A percentile compares a stretch with the other conserved stretches of the same genome.
phyloP scores from a whole-genome alignment of 2,888 invertebrate genomes.

The Phyllotreta cruciferae region DNA sequence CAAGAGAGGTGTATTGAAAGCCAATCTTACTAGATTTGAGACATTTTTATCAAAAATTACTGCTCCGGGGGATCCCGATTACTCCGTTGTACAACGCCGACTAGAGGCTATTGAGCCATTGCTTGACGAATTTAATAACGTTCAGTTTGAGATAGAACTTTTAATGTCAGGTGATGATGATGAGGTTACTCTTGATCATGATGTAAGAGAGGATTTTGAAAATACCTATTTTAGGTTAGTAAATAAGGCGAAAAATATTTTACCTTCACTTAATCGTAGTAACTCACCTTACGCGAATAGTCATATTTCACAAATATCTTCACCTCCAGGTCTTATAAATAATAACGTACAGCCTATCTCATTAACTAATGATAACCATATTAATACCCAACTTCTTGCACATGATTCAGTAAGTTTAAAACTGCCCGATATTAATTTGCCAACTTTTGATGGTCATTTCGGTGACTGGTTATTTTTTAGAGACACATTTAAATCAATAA shows the following conservation, averaged over 20 bases:
- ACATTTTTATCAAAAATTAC: slow-evolving; percentile 18
- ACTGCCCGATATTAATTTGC: slow-evolving; percentile 1
- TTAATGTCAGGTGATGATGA: slow-evolving; percentile 11
- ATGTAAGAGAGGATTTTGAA: background rate
- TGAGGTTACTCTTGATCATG: background rate
- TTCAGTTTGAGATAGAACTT: slow-evolving; percentile 26
- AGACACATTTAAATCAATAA: slow-evolving; percentile 9
- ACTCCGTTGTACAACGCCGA: slow-evolving; percentile 1
- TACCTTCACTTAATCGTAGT: slow-evolving; percentile 10
- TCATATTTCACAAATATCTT: background rate
- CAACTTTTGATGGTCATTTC: slow-evolving; percentile 4
- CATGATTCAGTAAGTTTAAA: background rate
- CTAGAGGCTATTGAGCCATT: slow-evolving; percentile 10
- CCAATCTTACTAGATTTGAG: slow-evolving; percentile 13
- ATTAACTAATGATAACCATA: no score
- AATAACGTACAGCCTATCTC: background rate
- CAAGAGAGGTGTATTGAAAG: slow-evolving; percentile 9
- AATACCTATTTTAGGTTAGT: background rate
- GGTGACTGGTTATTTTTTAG: slow-evolving; percentile 11
- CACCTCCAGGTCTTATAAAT: background rate
- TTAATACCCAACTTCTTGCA: background rate
- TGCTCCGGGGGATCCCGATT: slow-evolving; percentile 3
- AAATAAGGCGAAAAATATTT: slow-evolving; percentile 3
- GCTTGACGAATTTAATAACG: slow-evolving; percentile 18
- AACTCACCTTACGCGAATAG: background rate